These are phyloP conservation scores for Melanostoma mellinum DNA, from an alignment of 2,888 invertebrate genomes.

Conservation along the genomic window DNA sequence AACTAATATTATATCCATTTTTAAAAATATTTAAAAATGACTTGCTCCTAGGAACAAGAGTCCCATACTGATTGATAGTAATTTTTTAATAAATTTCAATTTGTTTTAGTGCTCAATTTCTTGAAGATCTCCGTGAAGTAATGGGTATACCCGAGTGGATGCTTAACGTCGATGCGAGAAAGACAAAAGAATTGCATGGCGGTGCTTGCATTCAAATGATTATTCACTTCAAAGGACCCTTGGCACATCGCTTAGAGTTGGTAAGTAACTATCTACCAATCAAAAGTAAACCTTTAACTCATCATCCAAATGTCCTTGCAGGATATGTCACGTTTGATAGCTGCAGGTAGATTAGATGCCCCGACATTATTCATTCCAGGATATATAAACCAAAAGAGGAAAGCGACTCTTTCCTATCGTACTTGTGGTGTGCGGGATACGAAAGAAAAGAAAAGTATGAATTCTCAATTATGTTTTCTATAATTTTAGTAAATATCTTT, in stretches of 20 bases:
- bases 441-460: slow-evolving; percentile 84
- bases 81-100: slow-evolving; percentile 1
- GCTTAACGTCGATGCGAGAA: slow-evolving; percentile 91
- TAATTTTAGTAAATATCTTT: background rate
- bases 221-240: slow-evolving; percentile 93
- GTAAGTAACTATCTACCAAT: slow-evolving; percentile 81
- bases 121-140: slow-evolving; percentile 90
- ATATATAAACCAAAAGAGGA: slow-evolving; percentile 87
- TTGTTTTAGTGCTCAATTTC: slow-evolving; percentile 88
- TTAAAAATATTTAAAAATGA: no score
- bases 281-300: background rate
- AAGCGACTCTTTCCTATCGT: slow-evolving; percentile 87
- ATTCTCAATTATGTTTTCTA: background rate
- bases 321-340: slow-evolving; percentile 88
- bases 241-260: slow-evolving; percentile 90
- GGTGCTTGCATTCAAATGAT: slow-evolving; percentile 92
- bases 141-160: slow-evolving; percentile 96
- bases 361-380: slow-evolving; percentile 92
- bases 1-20: no score
- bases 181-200: slow-evolving; percentile 89
- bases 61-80: no score
- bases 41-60: no score
- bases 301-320: slow-evolving; percentile 17
- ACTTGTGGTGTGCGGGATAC: slow-evolving; percentile 90
- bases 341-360: slow-evolving; percentile 88